Conservation (phyloP, 2,797 vertebrate genomes). For the Sorex maritimensis region DNA sequence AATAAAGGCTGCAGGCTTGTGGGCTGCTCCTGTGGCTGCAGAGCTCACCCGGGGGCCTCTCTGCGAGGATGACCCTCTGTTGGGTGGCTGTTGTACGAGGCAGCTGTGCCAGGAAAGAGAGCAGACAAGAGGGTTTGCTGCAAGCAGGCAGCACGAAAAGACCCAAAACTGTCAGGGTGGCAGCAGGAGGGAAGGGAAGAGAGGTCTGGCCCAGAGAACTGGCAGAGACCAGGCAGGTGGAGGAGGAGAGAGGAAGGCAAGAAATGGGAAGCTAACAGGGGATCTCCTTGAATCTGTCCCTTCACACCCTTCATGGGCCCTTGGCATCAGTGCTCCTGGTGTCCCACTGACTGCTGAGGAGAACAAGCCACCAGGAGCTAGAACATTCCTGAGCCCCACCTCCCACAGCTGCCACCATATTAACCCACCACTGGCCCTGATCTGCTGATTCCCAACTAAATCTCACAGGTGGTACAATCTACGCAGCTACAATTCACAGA, state of each 20-base stretch:
- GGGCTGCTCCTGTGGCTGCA: not conserved
- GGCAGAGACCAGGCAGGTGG: not conserved
- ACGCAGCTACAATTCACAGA: too few species aligned
- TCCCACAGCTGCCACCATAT: too few species aligned
- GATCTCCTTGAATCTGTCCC: too few species aligned
- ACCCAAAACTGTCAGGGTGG: too few species aligned
- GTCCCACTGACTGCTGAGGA: not conserved
- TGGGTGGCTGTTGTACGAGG: not conserved
- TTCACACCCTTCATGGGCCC: too few species aligned
- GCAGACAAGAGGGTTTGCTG: too few species aligned
- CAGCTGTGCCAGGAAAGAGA: not conserved
- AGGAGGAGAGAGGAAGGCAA: not conserved
- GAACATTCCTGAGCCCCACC: too few species aligned
- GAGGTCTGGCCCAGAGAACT: not conserved
- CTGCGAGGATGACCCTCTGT: fast-evolving
- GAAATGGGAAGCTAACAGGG: too few species aligned
- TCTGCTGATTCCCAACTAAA: too few species aligned
- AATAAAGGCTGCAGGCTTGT: not conserved
- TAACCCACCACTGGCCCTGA: too few species aligned
- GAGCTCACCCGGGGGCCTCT: not conserved
- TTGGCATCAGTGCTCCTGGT: not conserved
- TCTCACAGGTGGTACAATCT: too few species aligned
- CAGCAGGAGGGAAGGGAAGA: not conserved
- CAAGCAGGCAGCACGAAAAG: not conserved
- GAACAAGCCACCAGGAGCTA: not conserved